These are phyloP conservation scores for Neuroscelio doddi DNA, from an alignment of 2,888 invertebrate species.

Conservation along the genomic window DNA sequence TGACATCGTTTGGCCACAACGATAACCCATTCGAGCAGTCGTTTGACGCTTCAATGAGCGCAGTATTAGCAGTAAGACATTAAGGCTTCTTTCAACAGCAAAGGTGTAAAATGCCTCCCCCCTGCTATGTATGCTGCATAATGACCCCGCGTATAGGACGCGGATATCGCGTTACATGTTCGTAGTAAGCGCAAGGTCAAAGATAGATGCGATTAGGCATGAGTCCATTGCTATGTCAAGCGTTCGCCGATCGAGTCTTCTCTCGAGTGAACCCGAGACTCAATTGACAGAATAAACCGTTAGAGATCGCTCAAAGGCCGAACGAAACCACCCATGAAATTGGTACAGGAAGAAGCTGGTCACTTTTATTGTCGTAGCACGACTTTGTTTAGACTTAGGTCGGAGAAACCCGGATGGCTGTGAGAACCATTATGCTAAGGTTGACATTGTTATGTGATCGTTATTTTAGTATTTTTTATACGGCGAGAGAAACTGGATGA, in stretches of 20 bases:
- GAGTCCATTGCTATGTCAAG: neutral
- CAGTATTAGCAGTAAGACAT: slow-evolving; percentile 12
- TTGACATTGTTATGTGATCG: too few relatives aligned
- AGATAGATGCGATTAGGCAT: slow-evolving; percentile 14
- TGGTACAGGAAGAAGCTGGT: slow-evolving; percentile 15
- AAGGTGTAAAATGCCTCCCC: slow-evolving; percentile 10
- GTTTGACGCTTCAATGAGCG: slow-evolving; percentile 10
- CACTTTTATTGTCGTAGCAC: slow-evolving; percentile 4
- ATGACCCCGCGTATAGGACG: slow-evolving; percentile 7
- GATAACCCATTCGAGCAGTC: neutral
- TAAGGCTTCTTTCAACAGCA: too few relatives aligned
- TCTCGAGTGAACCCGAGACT: neutral
- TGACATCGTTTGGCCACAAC: neutral
- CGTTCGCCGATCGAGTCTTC: neutral
- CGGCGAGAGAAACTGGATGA: too few relatives aligned
- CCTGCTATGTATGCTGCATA: neutral
- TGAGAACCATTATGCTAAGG: neutral
- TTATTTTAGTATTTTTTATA: too few relatives aligned
- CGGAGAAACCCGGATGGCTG: neutral
- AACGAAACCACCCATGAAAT: slow-evolving; percentile 14
- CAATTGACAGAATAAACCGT: slow-evolving; percentile 12
- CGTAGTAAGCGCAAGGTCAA: slow-evolving; percentile 8
- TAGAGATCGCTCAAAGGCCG: slow-evolving; percentile 19
- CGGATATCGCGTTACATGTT: slow-evolving; percentile 16
- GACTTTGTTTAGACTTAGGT: neutral